phyloP scores from a whole-genome alignment of 1,140 invertebrate genomes.

The Drosophila paulistorum region DNA sequence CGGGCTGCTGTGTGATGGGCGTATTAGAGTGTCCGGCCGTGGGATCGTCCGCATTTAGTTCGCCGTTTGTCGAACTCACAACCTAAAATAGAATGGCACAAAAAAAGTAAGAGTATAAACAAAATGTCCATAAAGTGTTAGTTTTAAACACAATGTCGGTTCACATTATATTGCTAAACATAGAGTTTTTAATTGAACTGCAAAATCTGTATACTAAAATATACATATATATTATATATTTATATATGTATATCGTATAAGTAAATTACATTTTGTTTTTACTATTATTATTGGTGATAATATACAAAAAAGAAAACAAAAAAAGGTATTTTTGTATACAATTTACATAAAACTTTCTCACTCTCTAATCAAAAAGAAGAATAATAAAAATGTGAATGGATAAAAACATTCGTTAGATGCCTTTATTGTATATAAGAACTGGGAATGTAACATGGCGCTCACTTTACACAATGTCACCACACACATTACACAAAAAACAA shows the following conservation, averaged over 20 bases:
- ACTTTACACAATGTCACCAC: conserved; percentile 14
- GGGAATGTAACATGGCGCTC: background rate
- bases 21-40: conserved; percentile 98
- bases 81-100: conserved; percentile 88
- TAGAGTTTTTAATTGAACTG: conserved; percentile 51
- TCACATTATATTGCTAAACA: conserved; percentile 63
- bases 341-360: conserved; percentile 30
- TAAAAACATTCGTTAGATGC: conserved; percentile 18
- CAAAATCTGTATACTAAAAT: conserved; percentile 13
- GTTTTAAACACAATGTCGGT: conserved; percentile 3
- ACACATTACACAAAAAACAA: conserved; percentile 23
- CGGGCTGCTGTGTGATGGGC: conserved; percentile 95
- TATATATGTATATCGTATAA: background rate
- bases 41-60: conserved; percentile 96
- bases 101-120: conserved; percentile 11
- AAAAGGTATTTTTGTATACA: conserved; percentile 35
- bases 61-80: conserved; percentile 98
- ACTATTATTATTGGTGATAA: conserved; percentile 40
- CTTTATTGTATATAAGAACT: background rate
- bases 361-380: conserved; percentile 64
- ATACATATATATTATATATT: background rate
- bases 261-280: background rate
- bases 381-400: conserved; percentile 20
- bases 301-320: conserved; percentile 21
- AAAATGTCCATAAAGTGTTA: conserved; percentile 14